Percentiles rank a stretch among this genome's conserved stretches.
Evolutionary conservation across 1,140 invertebrate species (phyloP).

Genomic region (Drosophila ercepeae): DNA sequence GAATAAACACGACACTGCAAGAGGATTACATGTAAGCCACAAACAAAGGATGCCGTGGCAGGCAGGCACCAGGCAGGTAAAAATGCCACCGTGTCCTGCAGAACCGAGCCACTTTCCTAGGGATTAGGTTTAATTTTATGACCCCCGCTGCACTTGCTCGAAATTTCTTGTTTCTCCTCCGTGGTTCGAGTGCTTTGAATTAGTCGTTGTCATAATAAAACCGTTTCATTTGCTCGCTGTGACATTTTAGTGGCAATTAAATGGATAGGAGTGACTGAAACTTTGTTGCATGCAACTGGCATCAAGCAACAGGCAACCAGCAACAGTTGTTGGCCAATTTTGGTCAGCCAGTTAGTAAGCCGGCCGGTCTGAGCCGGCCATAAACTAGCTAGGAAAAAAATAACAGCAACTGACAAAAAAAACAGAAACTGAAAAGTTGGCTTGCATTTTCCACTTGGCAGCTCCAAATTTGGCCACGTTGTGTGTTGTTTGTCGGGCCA

Average conservation of each 20-base stretch:
- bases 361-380: conserved; percentile 61
- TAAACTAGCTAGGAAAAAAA: conserved; percentile 47
- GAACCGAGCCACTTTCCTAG: conserved; percentile 56
- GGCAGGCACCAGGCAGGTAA: conserved; percentile 12
- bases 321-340: conserved; percentile 52
- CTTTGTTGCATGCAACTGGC: conserved; percentile 67
- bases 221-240: conserved; percentile 57
- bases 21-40: conserved; percentile 51
- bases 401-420: conserved; percentile 3
- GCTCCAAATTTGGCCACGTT: conserved; percentile 66
- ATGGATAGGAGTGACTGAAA: conserved; percentile 21
- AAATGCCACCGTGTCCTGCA: no score
- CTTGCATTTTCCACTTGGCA: conserved; percentile 55
- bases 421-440: conserved; percentile 12
- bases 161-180: conserved; percentile 14
- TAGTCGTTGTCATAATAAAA: conserved; percentile 68
- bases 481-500: conserved; percentile 38
- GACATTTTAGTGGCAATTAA: conserved; percentile 58
- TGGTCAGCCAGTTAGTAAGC: conserved; percentile 27
- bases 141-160: conserved; percentile 63
- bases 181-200: conserved; percentile 22
- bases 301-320: conserved; percentile 14
- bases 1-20: conserved; percentile 18
- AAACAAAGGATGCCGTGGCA: conserved; percentile 47
- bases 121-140: conserved; percentile 78